phyloP scores from a whole-genome alignment of 2,797 vertebrate species.

The Anas acuta region DNA sequence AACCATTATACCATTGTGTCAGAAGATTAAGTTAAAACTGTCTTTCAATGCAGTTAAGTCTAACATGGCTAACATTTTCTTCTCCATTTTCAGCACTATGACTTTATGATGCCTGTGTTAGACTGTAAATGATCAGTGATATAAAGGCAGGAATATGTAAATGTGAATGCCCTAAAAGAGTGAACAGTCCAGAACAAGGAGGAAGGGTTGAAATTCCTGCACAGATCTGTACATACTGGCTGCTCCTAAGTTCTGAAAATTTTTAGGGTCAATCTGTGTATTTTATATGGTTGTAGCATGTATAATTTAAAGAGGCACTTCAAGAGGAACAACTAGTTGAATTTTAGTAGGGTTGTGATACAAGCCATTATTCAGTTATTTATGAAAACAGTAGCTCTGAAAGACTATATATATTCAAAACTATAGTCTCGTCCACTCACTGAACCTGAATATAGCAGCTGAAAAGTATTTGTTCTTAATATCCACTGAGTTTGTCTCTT shows the following conservation, averaged over 20 bases:
- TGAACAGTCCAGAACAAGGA: neutral
- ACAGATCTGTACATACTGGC: neutral
- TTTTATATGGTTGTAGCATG: neutral
- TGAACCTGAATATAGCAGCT: conserved; percentile 22
- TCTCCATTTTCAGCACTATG: neutral
- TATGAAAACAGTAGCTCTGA: conserved; percentile 19
- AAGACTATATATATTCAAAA: conserved; percentile 5
- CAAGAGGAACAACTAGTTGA: conserved; percentile 9
- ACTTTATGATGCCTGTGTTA: neutral
- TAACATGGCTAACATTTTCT: neutral
- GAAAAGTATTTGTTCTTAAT: conserved; percentile 34
- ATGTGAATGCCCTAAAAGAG: neutral
- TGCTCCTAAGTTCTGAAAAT: conserved; percentile 37
- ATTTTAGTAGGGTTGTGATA: conserved; percentile 7
- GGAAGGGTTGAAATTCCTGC: neutral
- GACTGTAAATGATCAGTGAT: neutral
- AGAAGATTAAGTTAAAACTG: neutral
- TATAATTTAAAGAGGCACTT: conserved; percentile 55
- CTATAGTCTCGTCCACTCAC: neutral
- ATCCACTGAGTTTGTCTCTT: conserved; percentile 33
- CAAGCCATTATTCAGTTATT: neutral
- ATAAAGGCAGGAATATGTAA: neutral
- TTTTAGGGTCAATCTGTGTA: neutral
- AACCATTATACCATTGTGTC: neutral
- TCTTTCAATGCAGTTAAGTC: neutral